phyloP scores from a whole-genome alignment of 2,113 vertebrate species.

The Pomatorhinus ruficollis region DNA sequence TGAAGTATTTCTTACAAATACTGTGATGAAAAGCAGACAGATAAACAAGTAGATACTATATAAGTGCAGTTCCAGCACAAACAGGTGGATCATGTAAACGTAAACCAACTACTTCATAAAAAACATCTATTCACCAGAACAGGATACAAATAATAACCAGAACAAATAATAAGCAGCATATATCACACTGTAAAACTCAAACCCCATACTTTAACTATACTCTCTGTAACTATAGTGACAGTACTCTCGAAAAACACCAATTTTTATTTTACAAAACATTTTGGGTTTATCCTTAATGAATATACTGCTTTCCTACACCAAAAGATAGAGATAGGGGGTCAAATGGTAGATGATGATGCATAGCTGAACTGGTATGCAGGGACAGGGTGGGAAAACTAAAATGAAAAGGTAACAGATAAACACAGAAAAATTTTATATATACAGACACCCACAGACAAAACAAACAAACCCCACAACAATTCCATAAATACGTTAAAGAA shows the following conservation, averaged over 20 bases:
- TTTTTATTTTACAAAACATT: background rate
- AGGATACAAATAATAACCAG: too few species aligned
- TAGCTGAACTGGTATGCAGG: background rate
- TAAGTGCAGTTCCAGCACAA: background rate
- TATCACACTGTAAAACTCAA: background rate
- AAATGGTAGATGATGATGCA: background rate
- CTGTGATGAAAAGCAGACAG: background rate
- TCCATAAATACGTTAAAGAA: background rate
- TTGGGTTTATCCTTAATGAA: background rate
- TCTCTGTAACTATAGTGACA: background rate
- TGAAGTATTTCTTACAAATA: background rate
- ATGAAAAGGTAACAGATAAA: background rate
- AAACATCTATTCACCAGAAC: background rate
- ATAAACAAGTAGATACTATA: background rate
- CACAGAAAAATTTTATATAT: background rate
- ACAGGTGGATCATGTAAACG: background rate
- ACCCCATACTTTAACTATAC: background rate
- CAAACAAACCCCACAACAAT: background rate
- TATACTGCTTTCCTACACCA: background rate
- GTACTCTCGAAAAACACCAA: background rate
- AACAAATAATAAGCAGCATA: background rate
- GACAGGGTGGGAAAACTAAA: background rate
- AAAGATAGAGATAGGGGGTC: fast-evolving
- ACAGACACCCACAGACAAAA: background rate
- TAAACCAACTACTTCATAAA: background rate